Evolutionary conservation across 2,113 vertebrate genomes (phyloP), one percentile per base, ranked within the genome.

Genomic region (Zosterops hypoxanthus): DNA sequence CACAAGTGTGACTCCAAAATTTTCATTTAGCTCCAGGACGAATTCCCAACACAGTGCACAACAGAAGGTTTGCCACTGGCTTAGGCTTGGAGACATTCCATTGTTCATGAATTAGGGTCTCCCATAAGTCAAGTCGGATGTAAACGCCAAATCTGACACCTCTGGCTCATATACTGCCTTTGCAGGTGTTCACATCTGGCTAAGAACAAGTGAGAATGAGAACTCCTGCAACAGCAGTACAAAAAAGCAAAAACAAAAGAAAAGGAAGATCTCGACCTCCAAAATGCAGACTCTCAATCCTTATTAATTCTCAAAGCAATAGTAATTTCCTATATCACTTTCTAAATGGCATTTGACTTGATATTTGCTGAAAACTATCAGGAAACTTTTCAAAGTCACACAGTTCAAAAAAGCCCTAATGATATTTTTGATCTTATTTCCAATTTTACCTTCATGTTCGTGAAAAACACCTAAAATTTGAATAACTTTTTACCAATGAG

Each of bases 101-200:
- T 19, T 96, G 56, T 49, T 96, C 90, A 53, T 75, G 95, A 93
- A 93, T 91, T 92, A 95, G 94, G 79, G 80, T 86, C 76, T 97
- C 93, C 82, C 93, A 96, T 57, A 93, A 88, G 95, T 96, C 76
- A 96, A 88, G 90, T n/a, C 0, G 5, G 66, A 95, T 68, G 69
- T 52, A 93, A 88, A 91, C 0, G 97, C 97, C 97, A 97, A 97
- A 97, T 95, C 93, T 97, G 93, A 97, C 97, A 97, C 96, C 95
- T 97, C 95, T 86, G 52, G 59, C 50, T 95, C 86, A 73, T 73
- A 93, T 91, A 97, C 93, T 95, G 90, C 2, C 8, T 92, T 95
- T 92, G 95, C 97, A 97, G 96, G 95, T 97, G 95, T 97, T 93
- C 94, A 92, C 93, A 97, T 95, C 93, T 97, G 97, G 97, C 96